Base-by-base conservation (phyloP, 2,888 invertebrate genomes). In the Melipona beecheii region DNA sequence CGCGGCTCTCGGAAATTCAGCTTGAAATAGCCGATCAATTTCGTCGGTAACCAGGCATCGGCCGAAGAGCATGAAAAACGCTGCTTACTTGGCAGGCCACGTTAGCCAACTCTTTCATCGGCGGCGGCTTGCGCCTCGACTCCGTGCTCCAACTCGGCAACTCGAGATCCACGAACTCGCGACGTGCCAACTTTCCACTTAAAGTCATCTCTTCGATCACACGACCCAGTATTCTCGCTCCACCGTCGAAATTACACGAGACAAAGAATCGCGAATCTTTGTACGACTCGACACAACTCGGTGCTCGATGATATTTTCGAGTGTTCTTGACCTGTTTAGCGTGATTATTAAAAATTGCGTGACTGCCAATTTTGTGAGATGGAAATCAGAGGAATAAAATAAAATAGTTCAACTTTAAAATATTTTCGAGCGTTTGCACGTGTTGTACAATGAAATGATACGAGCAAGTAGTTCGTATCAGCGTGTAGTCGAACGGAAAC, bases 111-210 rank as follows among this genome's bases (percentile, higher is more conserved):
- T 64, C 56, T 60, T 79, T 74, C 64, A 71, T 54, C n/a, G 36
- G 50, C 43, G 50, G 49, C 27, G 43, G 9, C 24, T 31, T 17
- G 66, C 60, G 52, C 64, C 69, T 50, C 62, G 21, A n/a, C 56
- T 58, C 24, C 13, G 56, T 65, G 71, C 69, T 43, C 5, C 54
- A 70, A 52, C 52, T 27, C 69, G 50, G 50, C 60, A 64, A 27
- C 60, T 69, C 60, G 71, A 43, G 56, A 36, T 27, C 36, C 36
- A 17, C 49, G 49, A 58, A 43, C 17, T 66, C 54, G 60, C 36
- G 21, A 56, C 83, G 58, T 70, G 84, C 70, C 79, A 76, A 79
- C 75, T 79, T 84, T 79, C 78, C 71, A 79, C 78, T 84, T 83
- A 60, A 62, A 73, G n/a, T 73, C 79, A 50, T 65, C 69, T 64